A percentile compares a stretch with the other conserved stretches of the same genome.
These are phyloP conservation scores for Epizoanthus illoricatus DNA, from an alignment of 92 coral and sea anemone genomes.

Conservation along the genomic window DNA sequence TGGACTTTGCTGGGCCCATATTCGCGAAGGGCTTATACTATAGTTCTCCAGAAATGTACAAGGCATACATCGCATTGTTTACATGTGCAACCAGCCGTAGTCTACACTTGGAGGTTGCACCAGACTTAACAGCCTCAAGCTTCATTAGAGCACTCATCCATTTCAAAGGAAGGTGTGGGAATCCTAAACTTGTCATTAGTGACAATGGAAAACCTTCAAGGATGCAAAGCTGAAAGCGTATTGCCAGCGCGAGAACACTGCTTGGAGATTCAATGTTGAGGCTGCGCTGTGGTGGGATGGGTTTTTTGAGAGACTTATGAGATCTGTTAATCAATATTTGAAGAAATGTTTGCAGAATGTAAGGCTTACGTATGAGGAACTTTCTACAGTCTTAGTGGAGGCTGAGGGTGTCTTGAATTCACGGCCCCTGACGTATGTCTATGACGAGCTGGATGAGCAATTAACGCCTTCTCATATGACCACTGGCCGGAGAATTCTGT, in stretches of 20 bases:
- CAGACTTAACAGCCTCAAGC: slow-evolving; percentile 36
- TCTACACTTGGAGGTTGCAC: slow-evolving; percentile 45
- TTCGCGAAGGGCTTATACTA: slow-evolving; percentile 35
- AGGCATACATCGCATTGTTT: slow-evolving; percentile 51
- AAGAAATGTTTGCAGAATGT: slow-evolving; percentile 26
- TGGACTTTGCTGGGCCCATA: slow-evolving; percentile 47
- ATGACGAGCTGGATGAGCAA: slow-evolving; percentile 16
- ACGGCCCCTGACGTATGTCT: slow-evolving; percentile 35
- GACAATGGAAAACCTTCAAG: slow-evolving; percentile 57
- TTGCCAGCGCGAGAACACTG: slow-evolving; percentile 24
- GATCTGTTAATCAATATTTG: slow-evolving; percentile 36
- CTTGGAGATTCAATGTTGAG: slow-evolving; percentile 49
- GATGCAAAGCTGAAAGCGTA: slow-evolving; percentile 30
- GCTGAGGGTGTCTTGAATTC: slow-evolving; percentile 35
- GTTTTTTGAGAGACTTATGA: slow-evolving; percentile 37
- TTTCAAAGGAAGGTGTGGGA: slow-evolving; percentile 46
- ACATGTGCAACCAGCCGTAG: slow-evolving; percentile 47
- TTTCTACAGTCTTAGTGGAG: slow-evolving; percentile 35
- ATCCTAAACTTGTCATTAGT: slow-evolving; percentile 46
- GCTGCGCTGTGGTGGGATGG: slow-evolving; percentile 49
- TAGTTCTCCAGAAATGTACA: slow-evolving; percentile 35
- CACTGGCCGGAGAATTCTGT: slow-evolving; percentile 37
- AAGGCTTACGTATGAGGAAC: slow-evolving; percentile 27
- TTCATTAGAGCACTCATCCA: slow-evolving; percentile 44
- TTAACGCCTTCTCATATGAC: slow-evolving; percentile 31